These are phyloP conservation scores for Metacarcinus magister DNA, from an alignment of 2,888 invertebrate genomes.

Conservation along the genomic window DNA sequence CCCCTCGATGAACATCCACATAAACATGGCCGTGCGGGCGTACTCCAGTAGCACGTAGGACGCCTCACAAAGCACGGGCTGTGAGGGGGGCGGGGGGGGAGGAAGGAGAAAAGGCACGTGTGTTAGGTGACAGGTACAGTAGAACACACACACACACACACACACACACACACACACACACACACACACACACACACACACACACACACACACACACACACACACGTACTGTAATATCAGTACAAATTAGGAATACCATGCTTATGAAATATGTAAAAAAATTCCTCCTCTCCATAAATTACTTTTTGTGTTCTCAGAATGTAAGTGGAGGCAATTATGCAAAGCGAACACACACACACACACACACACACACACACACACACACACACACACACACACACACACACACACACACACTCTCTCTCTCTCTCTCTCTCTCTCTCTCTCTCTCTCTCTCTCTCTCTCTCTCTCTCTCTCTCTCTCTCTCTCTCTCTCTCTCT, in stretches of 20 bases:
- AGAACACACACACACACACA: slow-evolving; percentile 59
- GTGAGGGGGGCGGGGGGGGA: slow-evolving; percentile 75
- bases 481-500: not conserved
- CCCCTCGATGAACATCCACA: slow-evolving; percentile 99
- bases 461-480: slow-evolving; percentile 58
- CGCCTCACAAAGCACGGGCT: slow-evolving; percentile 92
- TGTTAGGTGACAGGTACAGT: not conserved
- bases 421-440: slow-evolving; percentile 33
- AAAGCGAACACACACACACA: not conserved
- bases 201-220: slow-evolving; percentile 29
- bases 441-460: slow-evolving; percentile 52
- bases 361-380: slow-evolving; percentile 35
- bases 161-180: slow-evolving; percentile 65
- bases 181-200: slow-evolving; percentile 63
- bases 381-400: slow-evolving; percentile 30
- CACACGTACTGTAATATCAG: not conserved
- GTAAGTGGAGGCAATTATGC: not conserved
- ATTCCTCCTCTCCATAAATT: not conserved
- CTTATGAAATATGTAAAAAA: not conserved
- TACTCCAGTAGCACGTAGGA: slow-evolving; percentile 94
- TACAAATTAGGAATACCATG: not conserved
- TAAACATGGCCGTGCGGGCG: slow-evolving; percentile 94
- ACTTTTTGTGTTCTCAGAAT: not conserved
- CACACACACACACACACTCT: not conserved
- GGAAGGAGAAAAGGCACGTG: not conserved